Evolutionary conservation across 2,797 vertebrate species (phyloP).

Genomic region (Tadarida brasiliensis): DNA sequence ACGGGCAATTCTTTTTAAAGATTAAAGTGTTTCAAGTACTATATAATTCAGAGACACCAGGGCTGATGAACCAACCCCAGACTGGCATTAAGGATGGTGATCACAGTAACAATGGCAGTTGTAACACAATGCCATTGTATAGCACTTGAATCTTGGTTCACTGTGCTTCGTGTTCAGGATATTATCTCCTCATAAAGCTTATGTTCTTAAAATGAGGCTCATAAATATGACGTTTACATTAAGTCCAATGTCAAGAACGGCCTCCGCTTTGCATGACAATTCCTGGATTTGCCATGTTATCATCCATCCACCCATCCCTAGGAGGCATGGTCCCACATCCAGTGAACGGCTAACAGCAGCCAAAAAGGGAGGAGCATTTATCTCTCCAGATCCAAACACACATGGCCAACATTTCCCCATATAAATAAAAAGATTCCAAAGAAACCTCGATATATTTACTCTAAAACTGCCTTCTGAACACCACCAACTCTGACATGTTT

Average conservation of each 20-base stretch:
- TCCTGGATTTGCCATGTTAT: not conserved
- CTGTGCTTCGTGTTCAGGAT: not conserved
- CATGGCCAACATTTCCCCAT: slow-evolving; percentile 54
- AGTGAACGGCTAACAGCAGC: not conserved
- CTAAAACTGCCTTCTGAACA: slow-evolving; percentile 19
- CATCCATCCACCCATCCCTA: not conserved
- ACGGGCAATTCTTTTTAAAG: not conserved
- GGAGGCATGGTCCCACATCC: not conserved
- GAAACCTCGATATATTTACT: slow-evolving; percentile 83
- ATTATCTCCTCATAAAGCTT: not conserved
- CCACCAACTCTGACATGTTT: slow-evolving; percentile 81
- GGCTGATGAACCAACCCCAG: not conserved
- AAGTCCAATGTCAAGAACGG: not conserved
- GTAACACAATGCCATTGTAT: not conserved
- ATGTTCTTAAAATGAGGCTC: not conserved
- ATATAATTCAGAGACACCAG: not conserved
- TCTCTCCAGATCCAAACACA: not conserved
- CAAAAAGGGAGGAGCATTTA: not conserved
- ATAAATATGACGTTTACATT: not conserved
- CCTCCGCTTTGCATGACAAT: not conserved
- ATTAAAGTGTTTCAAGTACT: not conserved
- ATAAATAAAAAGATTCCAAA: slow-evolving; percentile 82
- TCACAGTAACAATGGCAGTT: not conserved
- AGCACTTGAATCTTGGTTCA: not conserved
- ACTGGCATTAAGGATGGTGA: not conserved